Evolutionary conservation across 2,113 vertebrate genomes (phyloP), one percentile per base, ranked within the genome.

Genomic region (Tychaedon coryphoeus): DNA sequence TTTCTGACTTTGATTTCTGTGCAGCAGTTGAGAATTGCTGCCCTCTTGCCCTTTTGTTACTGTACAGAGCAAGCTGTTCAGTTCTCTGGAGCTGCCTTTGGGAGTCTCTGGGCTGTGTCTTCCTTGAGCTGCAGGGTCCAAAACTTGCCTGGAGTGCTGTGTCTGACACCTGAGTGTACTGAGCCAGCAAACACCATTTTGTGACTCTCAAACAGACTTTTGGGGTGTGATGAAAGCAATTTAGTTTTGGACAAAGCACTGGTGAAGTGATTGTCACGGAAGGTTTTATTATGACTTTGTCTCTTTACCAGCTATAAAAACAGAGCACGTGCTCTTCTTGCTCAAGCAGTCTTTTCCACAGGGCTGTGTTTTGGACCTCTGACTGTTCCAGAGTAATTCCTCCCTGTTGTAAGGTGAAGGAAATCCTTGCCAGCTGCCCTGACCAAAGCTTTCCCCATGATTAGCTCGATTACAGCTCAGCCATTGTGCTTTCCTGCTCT

Each of bases 21-120:
- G 40, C 53, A 61, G 19, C 79, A 76, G 38, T 48, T 74, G 90
- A 84, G 58, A 74, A 48, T 48, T 58, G 53, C 73, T 91, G 92
- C 62, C 77, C 92, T 89, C 70, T 62, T 60, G 72, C 56, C 86
- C 91, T 92, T 88, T 80, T 93, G 90, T 91, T 64, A 19, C 69
- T 77, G 47, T 43, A 14, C 86, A 17, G 72, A 80, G 42, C 0
- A 8, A 65, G 76, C 33, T 57, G 45, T 50, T 94, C 53, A 14
- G 33, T 28, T 10, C 57, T 34, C 31, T 64, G 65, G 33, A 34
- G 70, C 61, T 67, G 77, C 25, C 38, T 77, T 79, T 72, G 92
- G 77, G 81, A 84, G n/a, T 51, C 26, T 8, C 56, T 73, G 83
- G 42, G 25, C 60, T 0, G 0, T 19, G 66, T 64, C 58, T 31